Percentiles rank a stretch among this genome's conserved stretches.
Evolutionary conservation across 2,113 vertebrate species (phyloP).

Genomic region (Ptilorrhoa leucosticta): DNA sequence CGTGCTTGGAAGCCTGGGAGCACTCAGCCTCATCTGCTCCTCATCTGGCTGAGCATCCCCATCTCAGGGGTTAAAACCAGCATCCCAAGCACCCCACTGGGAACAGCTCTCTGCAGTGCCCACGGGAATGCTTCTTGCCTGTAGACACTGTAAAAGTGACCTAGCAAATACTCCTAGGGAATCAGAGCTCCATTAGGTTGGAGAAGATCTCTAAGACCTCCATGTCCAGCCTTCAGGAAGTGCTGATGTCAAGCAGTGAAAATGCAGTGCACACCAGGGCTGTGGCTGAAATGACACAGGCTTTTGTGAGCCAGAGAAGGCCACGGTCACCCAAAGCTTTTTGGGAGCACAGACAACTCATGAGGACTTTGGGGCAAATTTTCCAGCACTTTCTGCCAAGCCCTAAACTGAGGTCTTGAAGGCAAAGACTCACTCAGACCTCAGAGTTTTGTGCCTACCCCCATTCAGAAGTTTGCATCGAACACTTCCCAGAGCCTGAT

Average conservation of each 20-base stretch:
- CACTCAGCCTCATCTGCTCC: neutral
- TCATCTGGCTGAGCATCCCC: neutral
- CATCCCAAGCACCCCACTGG: neutral
- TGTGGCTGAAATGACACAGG: rapidly evolving
- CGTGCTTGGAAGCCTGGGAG: neutral
- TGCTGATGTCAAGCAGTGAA: neutral
- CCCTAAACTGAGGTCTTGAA: neutral
- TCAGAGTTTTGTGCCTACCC: neutral
- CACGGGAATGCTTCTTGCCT: neutral
- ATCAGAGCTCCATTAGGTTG: neutral
- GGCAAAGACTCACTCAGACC: neutral
- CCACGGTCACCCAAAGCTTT: neutral
- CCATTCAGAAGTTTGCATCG: neutral
- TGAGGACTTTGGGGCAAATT: neutral
- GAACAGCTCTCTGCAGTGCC: neutral
- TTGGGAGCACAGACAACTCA: neutral
- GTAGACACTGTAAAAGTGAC: neutral
- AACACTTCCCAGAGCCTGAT: neutral
- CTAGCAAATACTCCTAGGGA: neutral
- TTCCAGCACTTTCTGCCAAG: neutral
- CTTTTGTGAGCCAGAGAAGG: neutral
- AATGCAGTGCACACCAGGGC: rapidly evolving
- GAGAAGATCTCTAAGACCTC: neutral
- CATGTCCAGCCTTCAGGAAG: neutral
- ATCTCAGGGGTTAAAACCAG: neutral